Conservation (phyloP, 2,888 invertebrate genomes). For the Tenthredo mesomela region DNA sequence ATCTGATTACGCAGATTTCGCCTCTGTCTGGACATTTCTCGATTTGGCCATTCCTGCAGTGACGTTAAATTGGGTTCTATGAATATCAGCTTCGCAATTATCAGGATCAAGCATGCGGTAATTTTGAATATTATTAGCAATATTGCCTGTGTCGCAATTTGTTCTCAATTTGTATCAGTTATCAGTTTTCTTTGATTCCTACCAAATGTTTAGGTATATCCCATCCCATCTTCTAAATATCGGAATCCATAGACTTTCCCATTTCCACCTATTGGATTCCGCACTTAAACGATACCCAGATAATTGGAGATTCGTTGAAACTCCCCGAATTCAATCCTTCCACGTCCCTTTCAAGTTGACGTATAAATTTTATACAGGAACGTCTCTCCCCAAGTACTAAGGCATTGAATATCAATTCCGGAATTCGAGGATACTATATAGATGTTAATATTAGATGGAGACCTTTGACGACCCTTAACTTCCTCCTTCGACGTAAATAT, state of each 20-base stretch:
- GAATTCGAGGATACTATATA: slow-evolving; percentile 11
- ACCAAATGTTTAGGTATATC: not conserved
- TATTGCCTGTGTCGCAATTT: not conserved
- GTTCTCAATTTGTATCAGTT: too few relatives aligned
- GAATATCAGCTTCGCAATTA: not conserved
- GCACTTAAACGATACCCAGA: not conserved
- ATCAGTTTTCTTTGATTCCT: not conserved
- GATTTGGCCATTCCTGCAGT: not conserved
- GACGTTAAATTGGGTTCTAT: not conserved
- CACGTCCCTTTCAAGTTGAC: slow-evolving; percentile 18
- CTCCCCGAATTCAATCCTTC: too few relatives aligned
- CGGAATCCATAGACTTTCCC: not conserved
- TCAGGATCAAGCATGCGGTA: not conserved
- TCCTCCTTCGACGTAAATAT: slow-evolving; percentile 5
- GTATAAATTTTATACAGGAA: not conserved
- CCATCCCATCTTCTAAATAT: not conserved
- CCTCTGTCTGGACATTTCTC: slow-evolving; percentile 2
- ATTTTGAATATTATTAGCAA: not conserved
- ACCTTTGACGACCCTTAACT: slow-evolving; percentile 21
- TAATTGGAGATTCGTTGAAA: not conserved
- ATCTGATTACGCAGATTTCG: slow-evolving; percentile 37
- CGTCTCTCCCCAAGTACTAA: not conserved
- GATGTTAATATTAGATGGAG: not conserved
- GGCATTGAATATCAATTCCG: slow-evolving; percentile 20
- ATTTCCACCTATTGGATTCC: not conserved